Conservation (phyloP, 2,797 vertebrate genomes). For the Myotis vivesi region DNA sequence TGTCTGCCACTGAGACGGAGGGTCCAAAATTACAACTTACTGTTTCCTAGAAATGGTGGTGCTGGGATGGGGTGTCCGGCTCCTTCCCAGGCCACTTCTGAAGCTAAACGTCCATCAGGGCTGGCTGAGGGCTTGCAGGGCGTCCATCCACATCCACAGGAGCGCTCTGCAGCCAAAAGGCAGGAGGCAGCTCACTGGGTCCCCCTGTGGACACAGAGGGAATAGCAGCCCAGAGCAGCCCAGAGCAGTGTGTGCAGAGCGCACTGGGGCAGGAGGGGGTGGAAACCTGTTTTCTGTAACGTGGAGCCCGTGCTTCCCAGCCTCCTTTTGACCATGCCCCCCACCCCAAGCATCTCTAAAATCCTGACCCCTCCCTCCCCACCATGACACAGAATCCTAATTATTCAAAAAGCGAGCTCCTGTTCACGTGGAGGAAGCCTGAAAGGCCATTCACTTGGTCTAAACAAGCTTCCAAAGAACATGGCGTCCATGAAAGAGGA, state of each 20-base stretch:
- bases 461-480: no score
- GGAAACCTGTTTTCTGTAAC: background rate
- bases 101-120: background rate
- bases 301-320: no score
- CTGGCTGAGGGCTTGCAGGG: rapidly evolving
- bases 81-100: background rate
- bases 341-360: no score
- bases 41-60: background rate
- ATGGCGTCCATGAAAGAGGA: no score
- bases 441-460: no score
- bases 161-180: background rate
- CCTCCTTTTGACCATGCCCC: no score
- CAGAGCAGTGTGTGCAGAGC: background rate
- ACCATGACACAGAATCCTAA: no score
- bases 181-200: background rate
- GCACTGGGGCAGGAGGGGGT: rapidly evolving
- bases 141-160: rapidly evolving
- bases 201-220: background rate
- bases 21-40: no score
- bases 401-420: no score
- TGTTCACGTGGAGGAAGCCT: no score
- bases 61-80: rapidly evolving
- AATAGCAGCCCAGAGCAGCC: background rate
- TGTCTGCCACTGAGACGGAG: background rate
- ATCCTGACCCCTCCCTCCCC: no score